Conservation (phyloP, 2,888 invertebrate species). For the Pristionchus entomophagus region DNA sequence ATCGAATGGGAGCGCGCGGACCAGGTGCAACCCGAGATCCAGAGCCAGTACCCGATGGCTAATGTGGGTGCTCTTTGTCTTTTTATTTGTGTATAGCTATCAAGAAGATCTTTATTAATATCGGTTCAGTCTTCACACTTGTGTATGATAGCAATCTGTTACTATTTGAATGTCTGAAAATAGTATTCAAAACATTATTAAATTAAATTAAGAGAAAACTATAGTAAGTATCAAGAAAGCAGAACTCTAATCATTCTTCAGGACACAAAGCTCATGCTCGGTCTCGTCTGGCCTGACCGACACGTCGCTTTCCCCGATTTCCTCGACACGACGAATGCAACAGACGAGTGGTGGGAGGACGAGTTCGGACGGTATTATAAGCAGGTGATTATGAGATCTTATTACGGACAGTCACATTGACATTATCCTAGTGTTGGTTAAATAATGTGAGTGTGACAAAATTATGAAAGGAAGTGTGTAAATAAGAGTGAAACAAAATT, state of each 20-base stretch:
- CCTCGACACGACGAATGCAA: conserved; percentile 65
- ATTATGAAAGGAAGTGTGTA: background rate
- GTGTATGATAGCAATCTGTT: too few relatives aligned
- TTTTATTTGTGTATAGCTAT: too few relatives aligned
- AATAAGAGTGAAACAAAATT: background rate
- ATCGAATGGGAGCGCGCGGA: conserved; percentile 67
- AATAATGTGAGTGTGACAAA: background rate
- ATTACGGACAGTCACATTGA: too few relatives aligned
- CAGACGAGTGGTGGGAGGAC: conserved; percentile 71
- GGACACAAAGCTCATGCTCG: conserved; percentile 67
- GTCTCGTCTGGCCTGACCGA: conserved; percentile 70
- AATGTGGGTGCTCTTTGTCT: conserved; percentile 47
- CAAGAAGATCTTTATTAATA: too few relatives aligned
- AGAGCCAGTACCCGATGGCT: conserved; percentile 69
- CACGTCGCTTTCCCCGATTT: conserved; percentile 75
- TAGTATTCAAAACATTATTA: too few relatives aligned
- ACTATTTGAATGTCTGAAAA: too few relatives aligned
- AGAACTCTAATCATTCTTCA: background rate
- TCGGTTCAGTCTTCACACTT: too few relatives aligned
- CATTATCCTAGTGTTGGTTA: background rate
- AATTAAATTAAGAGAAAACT: too few relatives aligned
- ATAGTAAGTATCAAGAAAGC: too few relatives aligned
- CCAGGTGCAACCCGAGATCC: conserved; percentile 64
- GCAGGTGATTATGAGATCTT: too few relatives aligned
- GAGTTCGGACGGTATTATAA: conserved; percentile 67